Evolutionary conservation across 2,113 vertebrate genomes (phyloP), one percentile per base, ranked within the genome.

Genomic region (Nymphicus hollandicus): DNA sequence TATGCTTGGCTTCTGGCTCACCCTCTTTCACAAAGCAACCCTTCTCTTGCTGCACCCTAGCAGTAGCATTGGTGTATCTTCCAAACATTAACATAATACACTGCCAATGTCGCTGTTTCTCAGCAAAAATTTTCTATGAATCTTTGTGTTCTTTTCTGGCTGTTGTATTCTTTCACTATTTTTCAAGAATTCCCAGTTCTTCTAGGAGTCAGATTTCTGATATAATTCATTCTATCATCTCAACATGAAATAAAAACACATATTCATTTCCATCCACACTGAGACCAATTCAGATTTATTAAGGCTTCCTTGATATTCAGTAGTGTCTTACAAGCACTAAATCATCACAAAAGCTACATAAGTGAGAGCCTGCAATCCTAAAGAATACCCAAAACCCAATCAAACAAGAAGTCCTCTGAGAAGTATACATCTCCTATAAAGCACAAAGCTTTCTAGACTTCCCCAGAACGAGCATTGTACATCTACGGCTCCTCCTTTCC

Each of bases 281-380:
- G 91, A 95, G 94, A 96, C 96, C 95, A 95, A 97, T 96, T 97
- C 94, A 97, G 81, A 97, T 95, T 97, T 97, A 96, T 95, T 95
- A 94, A 95, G 93, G 87, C 74, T 86, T 95, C 85, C 88, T 96
- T 85, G 94, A 96, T 96, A 94, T 96, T 96, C 95, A 96, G 63
- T 77, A 88, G 76, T 94, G 79, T 63, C 88, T 96, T 94, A 70
- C 35, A 91, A 87, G 74, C 94, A 96, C 74, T 95, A 96, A 95
- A 97, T 95, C 96, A 96, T 70, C 52, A 19, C 43, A 78, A 96
- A 92, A 86, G 84, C 73, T 87, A 88, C 56, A 85, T 80, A 91
- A 85, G 74, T 55, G 27, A 69, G 85, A 92, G 66, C 17, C 63
- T 89, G 66, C 25, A 64, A 82, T 46, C 63, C 84, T 65, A 85